These are phyloP conservation scores for Balearica regulorum DNA, from an alignment of 2,797 vertebrate genomes.

Conservation along the genomic window DNA sequence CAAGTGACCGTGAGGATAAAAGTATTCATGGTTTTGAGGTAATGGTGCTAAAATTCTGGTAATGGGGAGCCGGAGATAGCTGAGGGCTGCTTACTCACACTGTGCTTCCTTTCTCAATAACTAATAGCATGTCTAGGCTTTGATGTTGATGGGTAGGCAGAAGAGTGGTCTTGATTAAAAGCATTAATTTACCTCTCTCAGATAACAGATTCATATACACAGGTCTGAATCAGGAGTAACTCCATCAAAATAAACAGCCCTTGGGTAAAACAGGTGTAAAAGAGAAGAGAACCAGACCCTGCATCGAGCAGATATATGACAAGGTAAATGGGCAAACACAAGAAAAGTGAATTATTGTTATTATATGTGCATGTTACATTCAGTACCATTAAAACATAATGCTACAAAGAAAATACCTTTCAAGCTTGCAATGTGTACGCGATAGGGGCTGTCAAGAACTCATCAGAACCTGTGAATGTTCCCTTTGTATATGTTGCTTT, in stretches of 20 bases:
- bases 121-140: slow-evolving; percentile 59
- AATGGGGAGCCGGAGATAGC: slow-evolving; percentile 38
- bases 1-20: slow-evolving; percentile 49
- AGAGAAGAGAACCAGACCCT: slow-evolving; percentile 38
- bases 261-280: slow-evolving; percentile 38
- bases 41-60: slow-evolving; percentile 61
- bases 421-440: slow-evolving; percentile 18
- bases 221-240: slow-evolving; percentile 42
- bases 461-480: background rate
- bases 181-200: slow-evolving; percentile 47
- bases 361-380: slow-evolving; percentile 16
- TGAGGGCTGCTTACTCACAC: slow-evolving; percentile 50
- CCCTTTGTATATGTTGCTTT: background rate
- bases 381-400: slow-evolving; percentile 48
- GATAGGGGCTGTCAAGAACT: slow-evolving; percentile 1
- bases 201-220: slow-evolving; percentile 57
- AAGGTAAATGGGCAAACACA: slow-evolving; percentile 28
- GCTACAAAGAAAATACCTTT: slow-evolving; percentile 57
- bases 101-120: slow-evolving; percentile 38
- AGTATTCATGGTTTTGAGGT: slow-evolving; percentile 51
- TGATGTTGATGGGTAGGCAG: slow-evolving; percentile 53
- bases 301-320: slow-evolving; percentile 3
- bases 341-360: slow-evolving; percentile 58
- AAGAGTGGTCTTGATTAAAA: slow-evolving; percentile 58
- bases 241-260: slow-evolving; percentile 55